Conservation (phyloP, 2,797 vertebrate genomes). For the Setipinna tenuifilis region DNA sequence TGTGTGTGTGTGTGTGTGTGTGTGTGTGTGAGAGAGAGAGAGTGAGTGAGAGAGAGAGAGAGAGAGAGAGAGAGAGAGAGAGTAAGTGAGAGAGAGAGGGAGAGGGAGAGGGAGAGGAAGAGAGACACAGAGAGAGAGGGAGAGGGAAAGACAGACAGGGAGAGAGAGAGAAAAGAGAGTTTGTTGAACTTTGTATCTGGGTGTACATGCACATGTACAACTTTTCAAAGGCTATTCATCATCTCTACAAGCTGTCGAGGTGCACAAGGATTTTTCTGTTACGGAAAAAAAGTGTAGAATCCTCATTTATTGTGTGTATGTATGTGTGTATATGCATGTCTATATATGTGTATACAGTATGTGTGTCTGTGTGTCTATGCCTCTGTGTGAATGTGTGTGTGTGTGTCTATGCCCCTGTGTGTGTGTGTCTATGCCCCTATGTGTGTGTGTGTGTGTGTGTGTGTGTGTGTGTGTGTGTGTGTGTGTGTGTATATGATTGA, state of each 20-base stretch:
- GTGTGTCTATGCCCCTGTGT: slow-evolving; percentile 2
- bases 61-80: no score
- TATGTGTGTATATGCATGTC: neutral
- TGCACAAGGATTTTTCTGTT: neutral
- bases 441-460: neutral
- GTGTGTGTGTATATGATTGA: neutral
- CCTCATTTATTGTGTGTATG: neutral
- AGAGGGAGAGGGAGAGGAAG: no score
- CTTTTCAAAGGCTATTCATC: slow-evolving; percentile 5
- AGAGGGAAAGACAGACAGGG: no score
- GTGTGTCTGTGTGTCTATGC: neutral
- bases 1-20: slow-evolving; percentile 12
- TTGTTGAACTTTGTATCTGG: neutral
- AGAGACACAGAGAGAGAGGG: no score
- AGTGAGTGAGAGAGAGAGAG: neutral
- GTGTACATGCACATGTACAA: neutral
- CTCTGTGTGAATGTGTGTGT: neutral
- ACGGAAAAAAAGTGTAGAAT: neutral
- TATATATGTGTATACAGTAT: neutral
- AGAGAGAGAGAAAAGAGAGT: no score
- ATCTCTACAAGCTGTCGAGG: neutral
- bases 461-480: slow-evolving; percentile 14
- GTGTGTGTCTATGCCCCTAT: neutral
- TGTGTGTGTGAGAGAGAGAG: neutral
- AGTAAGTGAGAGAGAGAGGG: neutral